Conservation (phyloP, 1,140 invertebrate genomes). For the Zaprionus africanus region DNA sequence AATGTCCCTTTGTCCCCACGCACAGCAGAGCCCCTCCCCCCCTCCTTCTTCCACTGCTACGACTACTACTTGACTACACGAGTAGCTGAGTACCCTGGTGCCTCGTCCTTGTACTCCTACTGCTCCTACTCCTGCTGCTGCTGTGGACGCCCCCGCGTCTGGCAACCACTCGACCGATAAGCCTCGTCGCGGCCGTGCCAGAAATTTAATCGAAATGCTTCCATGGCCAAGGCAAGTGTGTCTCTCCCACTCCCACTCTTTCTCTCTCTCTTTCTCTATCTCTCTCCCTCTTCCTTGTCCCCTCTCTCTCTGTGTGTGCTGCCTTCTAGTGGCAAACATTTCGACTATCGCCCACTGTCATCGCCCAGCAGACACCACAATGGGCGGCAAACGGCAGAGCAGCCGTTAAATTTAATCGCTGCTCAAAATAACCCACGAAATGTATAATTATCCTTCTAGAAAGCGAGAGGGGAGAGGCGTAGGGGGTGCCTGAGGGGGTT, state of each 20-base stretch:
- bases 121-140: not conserved
- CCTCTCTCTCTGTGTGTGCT: not conserved
- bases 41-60: not conserved
- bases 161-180: constrained; percentile 35
- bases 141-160: not conserved
- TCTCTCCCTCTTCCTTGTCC: too few relatives aligned
- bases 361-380: constrained; percentile 21
- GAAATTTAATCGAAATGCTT: constrained; percentile 55
- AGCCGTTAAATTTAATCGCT: constrained; percentile 25
- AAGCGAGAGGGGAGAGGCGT: not conserved
- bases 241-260: too few relatives aligned
- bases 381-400: constrained; percentile 4
- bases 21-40: not conserved
- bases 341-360: constrained; percentile 19
- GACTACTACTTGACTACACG: constrained; percentile 4
- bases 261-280: too few relatives aligned
- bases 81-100: not conserved
- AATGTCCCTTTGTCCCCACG: constrained; percentile 29
- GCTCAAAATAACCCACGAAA: constrained; percentile 19
- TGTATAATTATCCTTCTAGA: constrained; percentile 13
- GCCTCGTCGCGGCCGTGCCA: constrained; percentile 30
- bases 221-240: not conserved
- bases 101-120: not conserved
- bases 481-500: not conserved
- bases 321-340: not conserved